These are phyloP conservation scores for Smutsia gigantea DNA, from an alignment of 2,797 vertebrate species.

Conservation along the genomic window DNA sequence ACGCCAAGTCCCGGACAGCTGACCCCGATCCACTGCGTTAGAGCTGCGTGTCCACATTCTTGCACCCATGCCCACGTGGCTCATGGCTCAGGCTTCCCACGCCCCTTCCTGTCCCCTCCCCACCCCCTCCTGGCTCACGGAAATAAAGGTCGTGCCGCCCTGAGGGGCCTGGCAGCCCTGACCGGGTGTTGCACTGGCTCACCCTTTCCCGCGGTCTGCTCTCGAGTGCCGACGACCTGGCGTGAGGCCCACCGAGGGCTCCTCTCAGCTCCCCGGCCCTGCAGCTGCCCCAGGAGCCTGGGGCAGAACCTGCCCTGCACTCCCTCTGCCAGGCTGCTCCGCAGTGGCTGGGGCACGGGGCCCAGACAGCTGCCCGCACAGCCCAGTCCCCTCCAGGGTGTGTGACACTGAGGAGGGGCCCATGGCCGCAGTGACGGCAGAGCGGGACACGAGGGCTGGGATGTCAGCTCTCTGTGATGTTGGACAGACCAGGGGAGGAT, in stretches of 20 bases:
- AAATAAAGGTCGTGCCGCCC: neutral
- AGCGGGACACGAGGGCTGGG: neutral
- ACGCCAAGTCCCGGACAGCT: constrained; percentile 68
- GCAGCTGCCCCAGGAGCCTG: neutral
- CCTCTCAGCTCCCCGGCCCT: neutral
- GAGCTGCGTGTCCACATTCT: constrained; percentile 64
- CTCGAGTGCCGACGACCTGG: neutral
- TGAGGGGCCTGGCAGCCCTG: neutral
- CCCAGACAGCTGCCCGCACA: neutral
- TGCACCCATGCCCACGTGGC: constrained; percentile 5
- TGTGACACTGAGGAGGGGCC: neutral
- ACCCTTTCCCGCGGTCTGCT: neutral
- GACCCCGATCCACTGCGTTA: constrained; percentile 73
- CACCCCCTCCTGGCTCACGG: neutral
- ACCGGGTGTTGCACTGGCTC: neutral
- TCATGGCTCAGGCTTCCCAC: neutral
- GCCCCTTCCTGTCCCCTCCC: neutral
- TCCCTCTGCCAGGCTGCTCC: neutral
- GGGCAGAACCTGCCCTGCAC: neutral
- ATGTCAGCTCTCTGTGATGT: too few relatives aligned
- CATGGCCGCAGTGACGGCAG: too few relatives aligned
- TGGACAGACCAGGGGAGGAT: neutral
- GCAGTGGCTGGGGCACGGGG: neutral
- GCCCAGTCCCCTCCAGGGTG: neutral
- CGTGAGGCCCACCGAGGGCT: neutral